Base-by-base conservation (phyloP, 2,113 vertebrate genomes). In the Recurvirostra avosetta region DNA sequence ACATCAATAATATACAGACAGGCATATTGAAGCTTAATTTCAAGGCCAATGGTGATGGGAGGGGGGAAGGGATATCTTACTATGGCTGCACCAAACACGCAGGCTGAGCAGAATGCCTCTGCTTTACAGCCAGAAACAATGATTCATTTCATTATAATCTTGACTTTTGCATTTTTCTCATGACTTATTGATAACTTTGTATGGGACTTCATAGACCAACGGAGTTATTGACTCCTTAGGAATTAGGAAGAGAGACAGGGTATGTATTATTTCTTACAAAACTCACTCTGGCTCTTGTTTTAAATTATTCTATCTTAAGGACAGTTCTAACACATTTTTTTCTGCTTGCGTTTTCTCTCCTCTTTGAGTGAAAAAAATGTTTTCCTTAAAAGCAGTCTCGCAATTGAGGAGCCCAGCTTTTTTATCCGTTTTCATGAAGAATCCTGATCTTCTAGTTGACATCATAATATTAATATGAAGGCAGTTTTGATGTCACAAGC, bases 121-220 rank as follows among this genome's bases (percentile, higher is more conserved):
- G 78, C 80, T 93, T 85, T 92, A 68, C 70, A 87, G 92, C 82
- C 91, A 95, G 91, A 93, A 97, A 95, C 78, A 92, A 45, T 95
- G 95, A 97, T 96, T 97, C 86, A 88, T 80, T 96, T 88, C 30
- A 70, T 85, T 88, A 92, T 95, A 70, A 95, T 93, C 94, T 96
- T 88, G 86, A 96, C 58, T 61, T 97, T 36, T 95, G 78, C 79
- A 36, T 95, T 96, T 97, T 97, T 97, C 94, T 97, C 90, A 89
- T 97, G 95, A 94, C 85, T 97, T 97, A 93, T 85, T 79, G 77
- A 95, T 97, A 92, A 92, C 84, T 97, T 96, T 3, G 11, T 81
- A 56, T 77, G 73, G 62, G 88, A 74, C 75, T 94, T 96, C 52
- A 50, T 76, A 94, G 43, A 80, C 88, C 77, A 78, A 92, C 87